Percentiles rank a stretch among this genome's conserved stretches.
phyloP scores from a whole-genome alignment of 2,888 invertebrate species.

The Lepidonotus clava region DNA sequence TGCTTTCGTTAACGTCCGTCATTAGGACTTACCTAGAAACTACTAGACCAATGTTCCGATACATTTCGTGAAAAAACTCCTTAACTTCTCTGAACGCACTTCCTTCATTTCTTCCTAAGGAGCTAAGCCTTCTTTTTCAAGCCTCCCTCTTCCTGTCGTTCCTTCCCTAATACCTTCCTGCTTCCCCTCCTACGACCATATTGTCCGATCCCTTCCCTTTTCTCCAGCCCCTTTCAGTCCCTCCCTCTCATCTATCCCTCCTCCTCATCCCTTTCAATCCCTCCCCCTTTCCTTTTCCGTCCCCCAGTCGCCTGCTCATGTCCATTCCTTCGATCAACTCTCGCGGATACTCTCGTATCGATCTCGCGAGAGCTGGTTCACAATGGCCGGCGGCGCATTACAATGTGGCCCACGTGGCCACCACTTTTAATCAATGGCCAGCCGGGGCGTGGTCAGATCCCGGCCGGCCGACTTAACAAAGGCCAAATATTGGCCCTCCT shows the following conservation, averaged over 20 bases:
- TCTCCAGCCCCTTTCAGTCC: neutral
- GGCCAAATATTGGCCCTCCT: slow-evolving; percentile 32
- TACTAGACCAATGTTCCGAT: no score
- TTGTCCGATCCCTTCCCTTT: neutral
- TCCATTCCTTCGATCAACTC: neutral
- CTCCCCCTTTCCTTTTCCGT: no score
- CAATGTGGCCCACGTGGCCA: slow-evolving; percentile 29
- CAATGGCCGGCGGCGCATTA: neutral
- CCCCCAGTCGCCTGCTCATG: no score
- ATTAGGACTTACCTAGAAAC: no score
- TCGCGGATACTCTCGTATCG: slow-evolving; percentile 12
- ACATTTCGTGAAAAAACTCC: no score
- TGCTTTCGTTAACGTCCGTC: no score
- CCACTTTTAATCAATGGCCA: slow-evolving; percentile 37
- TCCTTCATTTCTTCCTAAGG: no score
- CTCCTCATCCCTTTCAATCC: neutral
- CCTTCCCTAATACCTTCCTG: no score
- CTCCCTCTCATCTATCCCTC: neutral
- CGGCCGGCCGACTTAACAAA: neutral
- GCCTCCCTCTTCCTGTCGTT: no score
- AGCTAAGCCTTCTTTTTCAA: no score
- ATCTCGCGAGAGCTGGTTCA: neutral
- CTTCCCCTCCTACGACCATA: neutral
- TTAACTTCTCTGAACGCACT: no score
- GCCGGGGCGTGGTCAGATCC: neutral